These are phyloP conservation scores for Crepidodera aurea DNA, from an alignment of 2,888 invertebrate species.

Conservation along the genomic window DNA sequence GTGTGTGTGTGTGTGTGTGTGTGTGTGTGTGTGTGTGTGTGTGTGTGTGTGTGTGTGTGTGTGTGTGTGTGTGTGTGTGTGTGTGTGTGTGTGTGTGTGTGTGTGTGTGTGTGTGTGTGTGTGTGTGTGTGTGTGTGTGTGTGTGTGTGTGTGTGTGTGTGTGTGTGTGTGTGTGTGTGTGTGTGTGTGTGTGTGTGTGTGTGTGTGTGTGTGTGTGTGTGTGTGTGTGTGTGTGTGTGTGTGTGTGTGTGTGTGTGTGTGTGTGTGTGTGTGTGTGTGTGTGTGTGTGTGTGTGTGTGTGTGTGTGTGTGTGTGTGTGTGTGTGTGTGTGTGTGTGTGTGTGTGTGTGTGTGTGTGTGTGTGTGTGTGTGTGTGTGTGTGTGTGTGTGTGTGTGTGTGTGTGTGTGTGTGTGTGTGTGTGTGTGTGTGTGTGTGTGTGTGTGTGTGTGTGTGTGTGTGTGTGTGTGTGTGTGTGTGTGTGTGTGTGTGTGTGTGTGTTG, in stretches of 20 bases:
- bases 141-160: slow-evolving; percentile 8
- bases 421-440: slow-evolving; percentile 8
- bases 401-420: slow-evolving; percentile 8
- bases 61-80: slow-evolving; percentile 8
- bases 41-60: slow-evolving; percentile 9
- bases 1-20: slow-evolving; percentile 8
- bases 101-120: slow-evolving; percentile 9
- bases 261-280: slow-evolving; percentile 8
- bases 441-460: slow-evolving; percentile 8
- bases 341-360: slow-evolving; percentile 8
- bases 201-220: slow-evolving; percentile 9
- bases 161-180: slow-evolving; percentile 9
- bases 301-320: slow-evolving; percentile 8
- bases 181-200: slow-evolving; percentile 8
- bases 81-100: slow-evolving; percentile 8
- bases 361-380: slow-evolving; percentile 8
- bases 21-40: slow-evolving; percentile 9
- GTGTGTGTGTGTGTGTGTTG: slow-evolving; percentile 5
- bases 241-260: slow-evolving; percentile 8
- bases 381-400: slow-evolving; percentile 8
- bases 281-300: slow-evolving; percentile 8
- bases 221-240: slow-evolving; percentile 8
- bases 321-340: slow-evolving; percentile 8
- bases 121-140: slow-evolving; percentile 9
- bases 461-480: slow-evolving; percentile 8